Base-by-base conservation (phyloP, 1,140 invertebrate genomes). In the Drosophila lowei region DNA sequence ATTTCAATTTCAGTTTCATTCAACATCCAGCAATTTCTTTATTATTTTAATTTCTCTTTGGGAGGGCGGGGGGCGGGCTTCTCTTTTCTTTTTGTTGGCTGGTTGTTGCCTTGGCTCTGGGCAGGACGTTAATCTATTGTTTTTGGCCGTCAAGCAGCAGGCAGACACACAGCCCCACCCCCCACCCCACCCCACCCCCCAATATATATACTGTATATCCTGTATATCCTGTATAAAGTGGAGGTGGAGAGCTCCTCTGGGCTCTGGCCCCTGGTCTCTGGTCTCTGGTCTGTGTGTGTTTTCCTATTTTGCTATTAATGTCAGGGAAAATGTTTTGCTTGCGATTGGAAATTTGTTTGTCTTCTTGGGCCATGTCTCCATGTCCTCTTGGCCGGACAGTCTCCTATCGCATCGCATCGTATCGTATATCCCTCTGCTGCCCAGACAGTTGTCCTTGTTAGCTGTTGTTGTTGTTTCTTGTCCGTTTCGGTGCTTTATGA, bases 301-400 rank as follows among this genome's bases (percentile, higher is more conserved):
- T 78, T 73, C 54, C 50, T 63, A 81, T 73, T 81, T 65, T 73
- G 72, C 83, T 75, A 86, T 86, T 86, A 86, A 86, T 86, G 81
- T 71, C 81, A 67, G 62, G 73, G 63, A 70, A 88, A 86, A 86
- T 86, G 66, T 85, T 86, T 85, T 74, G 67, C 81, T 74, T 65
- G 77, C 80, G 81, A 86, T 86, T 86, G 83, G 83, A 88, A 75
- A 84, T 78, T 86, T 88, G 81, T 88, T 86, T 88, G 81, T 80
- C 64, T 66, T 79, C 34, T 38, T 38, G 34, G 58, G 54, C 55
- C 67, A 61, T 66, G 74, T 62, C 57, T 28, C 21, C 41, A 46
- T 53, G 11, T 13, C 11, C 34, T 11, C 49, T 42, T 65, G 72
- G 44, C 60, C 43, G 59, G 72, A 64, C 70, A 64, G 55, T 74